Base-by-base conservation (phyloP, 1,140 invertebrate genomes). In the Cyphomyrmex costatus region DNA sequence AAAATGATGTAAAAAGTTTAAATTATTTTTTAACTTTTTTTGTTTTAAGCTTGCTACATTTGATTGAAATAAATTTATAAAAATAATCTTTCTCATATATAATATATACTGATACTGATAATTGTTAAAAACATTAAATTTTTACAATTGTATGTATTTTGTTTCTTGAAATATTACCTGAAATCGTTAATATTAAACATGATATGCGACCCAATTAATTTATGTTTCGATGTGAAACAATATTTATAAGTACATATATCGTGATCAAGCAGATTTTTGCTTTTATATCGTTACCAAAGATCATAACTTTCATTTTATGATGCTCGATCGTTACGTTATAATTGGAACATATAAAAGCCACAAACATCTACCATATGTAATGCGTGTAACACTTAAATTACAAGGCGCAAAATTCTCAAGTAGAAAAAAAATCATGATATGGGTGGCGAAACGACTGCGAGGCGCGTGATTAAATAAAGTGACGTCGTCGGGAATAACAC, bases 291-390 rank as follows among this genome's bases (percentile, higher is more conserved):
- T 71, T 36, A 49, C 19, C 36, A 21, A 30, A 73, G 79, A 78
- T 77, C 71, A 61, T 78, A 63, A 56, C 70, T 49, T 53, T 61
- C 8, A 66, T 78, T 85, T 85, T 85, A 85, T 33, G 82, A 56
- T 42, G 16, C n/a, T 19, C 60, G 70, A 78, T 85, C 58, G 58
- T 85, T 77, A 77, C 46, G 16, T 63, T 53, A 85, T 85, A 85
- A 85, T 85, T 85, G 82, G 60, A 24, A 77, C 36, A 7, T 85
- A 78, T 65, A 85, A 78, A 77, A 63, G 46, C 21, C 74, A 16
- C 58, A 46, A 51, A 24, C 5, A 65, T 12, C 30, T 16, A 56
- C 27, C 27, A 19, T 36, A 63, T 21, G 4, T 49, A 73, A 58
- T 19, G 53, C 30, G 30, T n/a, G 21, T 53, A 56, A 83, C 19